phyloP scores from a whole-genome alignment of 2,888 invertebrate species.

The Ormia ochracea region DNA sequence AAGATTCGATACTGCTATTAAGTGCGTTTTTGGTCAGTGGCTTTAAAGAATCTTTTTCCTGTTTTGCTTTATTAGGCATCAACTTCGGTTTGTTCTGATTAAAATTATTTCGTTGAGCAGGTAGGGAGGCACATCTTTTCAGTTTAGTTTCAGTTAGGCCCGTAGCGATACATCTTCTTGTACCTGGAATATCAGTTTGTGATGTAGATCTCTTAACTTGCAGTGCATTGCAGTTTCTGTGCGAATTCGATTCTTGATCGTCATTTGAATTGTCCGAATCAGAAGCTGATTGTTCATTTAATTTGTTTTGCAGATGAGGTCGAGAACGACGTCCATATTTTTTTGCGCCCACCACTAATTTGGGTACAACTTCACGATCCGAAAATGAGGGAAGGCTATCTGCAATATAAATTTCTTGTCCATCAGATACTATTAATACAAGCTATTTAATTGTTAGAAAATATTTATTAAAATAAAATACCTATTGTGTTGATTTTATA shows the following conservation, averaged over 20 bases:
- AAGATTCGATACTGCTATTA: slow-evolving; percentile 76
- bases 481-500: too few species aligned
- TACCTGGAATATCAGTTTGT: slow-evolving; percentile 78
- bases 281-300: slow-evolving; percentile 73
- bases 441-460: slow-evolving; percentile 67
- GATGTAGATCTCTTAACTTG: slow-evolving; percentile 79
- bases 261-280: slow-evolving; percentile 75
- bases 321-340: slow-evolving; percentile 86
- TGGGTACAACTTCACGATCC: slow-evolving; percentile 85
- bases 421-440: slow-evolving; percentile 70
- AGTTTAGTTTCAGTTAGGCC: slow-evolving; percentile 77
- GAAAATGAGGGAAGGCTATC: slow-evolving; percentile 78
- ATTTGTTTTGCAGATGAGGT: slow-evolving; percentile 77
- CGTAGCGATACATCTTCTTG: slow-evolving; percentile 73
- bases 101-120: slow-evolving; percentile 72
- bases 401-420: slow-evolving; percentile 63
- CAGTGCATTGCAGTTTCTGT: slow-evolving; percentile 65
- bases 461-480: background rate
- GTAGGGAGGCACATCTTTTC: slow-evolving; percentile 80
- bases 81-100: slow-evolving; percentile 58
- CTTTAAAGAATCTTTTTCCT: slow-evolving; percentile 51
- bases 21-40: slow-evolving; percentile 67
- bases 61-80: slow-evolving; percentile 61
- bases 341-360: slow-evolving; percentile 84
- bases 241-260: slow-evolving; percentile 68